Base-by-base conservation (phyloP, 2,888 invertebrate species). In the Lithophane socia region DNA sequence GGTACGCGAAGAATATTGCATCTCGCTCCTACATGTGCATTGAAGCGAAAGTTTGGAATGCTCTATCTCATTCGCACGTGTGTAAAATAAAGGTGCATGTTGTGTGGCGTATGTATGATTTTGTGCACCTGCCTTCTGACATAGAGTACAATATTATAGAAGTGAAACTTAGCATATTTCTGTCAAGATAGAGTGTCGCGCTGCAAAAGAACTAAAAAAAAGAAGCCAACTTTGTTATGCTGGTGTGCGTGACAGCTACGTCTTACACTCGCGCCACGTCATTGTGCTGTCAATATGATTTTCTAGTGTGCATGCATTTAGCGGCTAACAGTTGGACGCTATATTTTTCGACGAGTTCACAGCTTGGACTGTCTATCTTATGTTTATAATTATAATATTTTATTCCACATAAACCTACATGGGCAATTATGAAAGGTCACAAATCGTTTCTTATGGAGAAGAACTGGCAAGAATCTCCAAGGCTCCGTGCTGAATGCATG, bases 121-220 rank as follows among this genome's bases (percentile, higher is more conserved):
- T 72, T 63, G 61, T 75, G 67, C 85, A 87, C 79, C 82, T 84
- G 85, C n/a, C 21, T 73, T 72, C 12, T 63, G 54, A 49, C 80
- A 54, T 47, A 78, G 80, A 78, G 2, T 80, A 80, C 37, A 37
- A 44, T 21, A 1, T 9, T 4, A 10, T 21, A 60, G 65, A 80
- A 37, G 21, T 3, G 54, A 29, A 8, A 47, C 37, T 49, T 37
- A 37, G 37, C 37, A 37, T 10, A n/a, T 7, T 54, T 21, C 21
- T 10, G 3, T 37, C 37, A 37, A 37, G 37, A 37, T 37, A 37
- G 37, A 37, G 37, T 37, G 37, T 37, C 37, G 37, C 5, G 5
- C 37, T 37, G 37, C 37, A 37, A 37, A 37, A 37, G 0, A 37
- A 37, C 37, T 37, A 37, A 37, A 37, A 37, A 0, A 37, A 37